Evolutionary conservation across 2,888 invertebrate genomes (phyloP), one percentile per base, ranked within the genome.

Genomic region (Gryllus longicercus): DNA sequence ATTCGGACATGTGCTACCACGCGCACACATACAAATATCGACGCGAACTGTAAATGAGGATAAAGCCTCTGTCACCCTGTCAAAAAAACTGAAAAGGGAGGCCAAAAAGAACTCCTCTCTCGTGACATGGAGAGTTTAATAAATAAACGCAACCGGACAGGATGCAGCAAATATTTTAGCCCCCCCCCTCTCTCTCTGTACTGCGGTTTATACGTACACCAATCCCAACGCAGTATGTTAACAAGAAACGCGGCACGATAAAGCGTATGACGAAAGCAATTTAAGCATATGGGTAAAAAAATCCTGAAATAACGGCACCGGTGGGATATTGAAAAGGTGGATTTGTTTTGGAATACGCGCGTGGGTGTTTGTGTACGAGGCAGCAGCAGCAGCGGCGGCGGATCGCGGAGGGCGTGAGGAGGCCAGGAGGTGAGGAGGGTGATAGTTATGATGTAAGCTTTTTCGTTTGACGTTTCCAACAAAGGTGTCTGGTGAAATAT

Each of bases 41-140:
- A 63, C 63, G n/a, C n/a, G 63, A 10, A 8, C 63, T 63, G 63
- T n/a, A 14, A 63, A 63, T 63, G 63, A 63, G 63, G n/a, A 63
- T 63, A 63, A 63, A 63, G n/a, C 63, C 14, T 63, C 63, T 63
- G 63, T 63, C 63, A 63, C 63, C n/a, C 63, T 63, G 63, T 63
- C 63, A 63, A 63, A 38, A 38, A 38, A 63, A 63, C n/a, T 63
- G 63, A 63, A 18, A 63, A 63, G 16, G 12, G n/a, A 63, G n/a
- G 63, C 16, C 10, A 63, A 18, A 63, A 63, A 63, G 63, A 63
- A n/a, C n/a, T 63, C 8, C 63, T 63, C 63, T 63, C 63, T 63
- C 63, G 63, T 14, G 14, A 18, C 63, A 63, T 63, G 63, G 16
- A 63, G 63, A 14, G 63, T 63, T 63, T 63, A 63, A 63, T 63